Conservation (phyloP, 37 sponge, comb jelly and placozoan species). For the Agelas oroides region DNA sequence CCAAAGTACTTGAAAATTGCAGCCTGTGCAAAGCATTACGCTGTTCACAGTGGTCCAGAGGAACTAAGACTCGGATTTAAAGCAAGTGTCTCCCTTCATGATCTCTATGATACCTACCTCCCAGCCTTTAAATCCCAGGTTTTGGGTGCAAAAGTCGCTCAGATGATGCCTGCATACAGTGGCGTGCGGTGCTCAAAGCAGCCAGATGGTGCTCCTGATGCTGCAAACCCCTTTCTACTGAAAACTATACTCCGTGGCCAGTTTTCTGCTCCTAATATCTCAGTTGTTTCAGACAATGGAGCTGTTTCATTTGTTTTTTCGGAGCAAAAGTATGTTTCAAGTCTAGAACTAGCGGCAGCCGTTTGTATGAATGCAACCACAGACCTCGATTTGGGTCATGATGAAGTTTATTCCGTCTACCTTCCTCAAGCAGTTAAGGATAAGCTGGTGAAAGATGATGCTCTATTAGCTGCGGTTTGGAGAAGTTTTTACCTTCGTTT, state of each 20-base stretch:
- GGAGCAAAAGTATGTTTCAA: conserved; percentile 51
- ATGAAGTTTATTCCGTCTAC: conserved; percentile 50
- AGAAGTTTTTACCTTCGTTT: conserved; percentile 70
- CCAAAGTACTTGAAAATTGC: conserved; percentile 64
- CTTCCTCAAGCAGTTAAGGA: conserved; percentile 45
- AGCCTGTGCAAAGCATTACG: conserved; percentile 81
- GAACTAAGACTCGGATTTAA: conserved; percentile 31
- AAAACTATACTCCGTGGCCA: conserved; percentile 60
- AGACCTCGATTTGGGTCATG: conserved; percentile 74
- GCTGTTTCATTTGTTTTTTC: conserved; percentile 41
- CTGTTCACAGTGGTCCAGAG: conserved; percentile 82
- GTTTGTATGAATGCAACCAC: conserved; percentile 78
- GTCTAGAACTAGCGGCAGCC: conserved; percentile 57
- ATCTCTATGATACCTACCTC: conserved; percentile 77
- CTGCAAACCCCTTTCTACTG: conserved; percentile 74
- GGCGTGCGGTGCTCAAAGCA: conserved; percentile 34
- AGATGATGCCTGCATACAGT: conserved; percentile 85
- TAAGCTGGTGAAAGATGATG: conserved; percentile 7
- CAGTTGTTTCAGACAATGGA: conserved; percentile 70
- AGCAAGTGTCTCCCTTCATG: conserved; percentile 66
- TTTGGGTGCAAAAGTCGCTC: conserved; percentile 61
- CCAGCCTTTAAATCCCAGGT: conserved; percentile 83
- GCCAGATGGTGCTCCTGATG: conserved; percentile 76
- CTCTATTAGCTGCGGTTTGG: conserved; percentile 53
- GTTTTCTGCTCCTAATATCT: conserved; percentile 73